phyloP scores from a whole-genome alignment of 2,113 vertebrate genomes.

The Cephalopholis sonnerati region DNA sequence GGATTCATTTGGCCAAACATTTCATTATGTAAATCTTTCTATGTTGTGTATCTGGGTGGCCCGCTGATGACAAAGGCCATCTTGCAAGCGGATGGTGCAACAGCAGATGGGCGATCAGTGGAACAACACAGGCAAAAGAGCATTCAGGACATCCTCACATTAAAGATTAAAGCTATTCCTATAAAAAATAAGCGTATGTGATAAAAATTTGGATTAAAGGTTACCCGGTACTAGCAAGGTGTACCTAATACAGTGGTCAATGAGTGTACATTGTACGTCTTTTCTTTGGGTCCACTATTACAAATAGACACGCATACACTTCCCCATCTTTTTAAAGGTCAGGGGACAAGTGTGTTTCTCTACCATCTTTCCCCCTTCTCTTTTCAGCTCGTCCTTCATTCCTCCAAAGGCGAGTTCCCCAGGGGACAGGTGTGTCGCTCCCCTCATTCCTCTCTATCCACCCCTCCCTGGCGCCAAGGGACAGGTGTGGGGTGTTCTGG shows the following conservation, averaged over 20 bases:
- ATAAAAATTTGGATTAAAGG: too few species aligned
- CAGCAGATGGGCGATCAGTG: not conserved
- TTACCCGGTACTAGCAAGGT: too few species aligned
- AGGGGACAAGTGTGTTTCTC: constrained; percentile 58
- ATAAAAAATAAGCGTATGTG: too few species aligned
- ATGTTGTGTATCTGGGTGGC: constrained; percentile 7
- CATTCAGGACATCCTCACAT: not conserved
- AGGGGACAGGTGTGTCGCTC: constrained; percentile 65
- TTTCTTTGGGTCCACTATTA: not conserved
- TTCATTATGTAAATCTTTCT: constrained; percentile 8
- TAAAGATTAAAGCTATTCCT: constrained; percentile 3
- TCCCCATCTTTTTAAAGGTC: constrained; percentile 44
- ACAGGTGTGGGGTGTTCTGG: constrained; percentile 74
- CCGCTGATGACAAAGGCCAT: constrained; percentile 25
- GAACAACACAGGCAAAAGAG: not conserved
- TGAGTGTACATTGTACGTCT: too few species aligned
- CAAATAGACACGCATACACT: not conserved
- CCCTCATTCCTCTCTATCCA: constrained; percentile 20
- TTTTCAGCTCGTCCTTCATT: constrained; percentile 43
- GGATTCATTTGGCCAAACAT: constrained; percentile 43
- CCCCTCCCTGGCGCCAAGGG: constrained; percentile 58
- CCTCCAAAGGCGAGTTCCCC: constrained; percentile 28
- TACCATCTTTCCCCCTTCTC: not conserved
- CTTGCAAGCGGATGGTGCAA: constrained; percentile 1
- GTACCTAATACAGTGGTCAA: too few species aligned